phyloP scores from a whole-genome alignment of 2,113 vertebrate genomes.

The Aptenodytes patagonicus region DNA sequence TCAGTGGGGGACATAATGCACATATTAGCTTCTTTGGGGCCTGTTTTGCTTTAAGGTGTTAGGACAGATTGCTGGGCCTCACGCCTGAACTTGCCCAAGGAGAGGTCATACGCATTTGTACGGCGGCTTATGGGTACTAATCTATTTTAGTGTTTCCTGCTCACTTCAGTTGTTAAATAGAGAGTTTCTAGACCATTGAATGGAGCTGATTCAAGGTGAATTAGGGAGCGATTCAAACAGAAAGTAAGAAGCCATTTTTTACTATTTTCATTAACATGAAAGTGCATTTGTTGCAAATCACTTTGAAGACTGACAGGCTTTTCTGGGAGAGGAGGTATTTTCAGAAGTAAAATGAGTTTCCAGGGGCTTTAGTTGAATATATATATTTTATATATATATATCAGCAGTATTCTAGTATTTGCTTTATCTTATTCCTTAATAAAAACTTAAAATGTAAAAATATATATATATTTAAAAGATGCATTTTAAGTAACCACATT shows the following conservation, averaged over 20 bases:
- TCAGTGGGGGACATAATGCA: background rate
- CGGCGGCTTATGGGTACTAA: background rate
- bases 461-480: background rate
- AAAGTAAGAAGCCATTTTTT: background rate
- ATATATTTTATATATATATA: background rate
- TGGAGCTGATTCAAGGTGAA: constrained; percentile 9
- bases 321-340: background rate
- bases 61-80: background rate
- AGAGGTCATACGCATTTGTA: background rate
- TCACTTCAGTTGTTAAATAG: background rate
- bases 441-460: background rate
- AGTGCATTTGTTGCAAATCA: background rate
- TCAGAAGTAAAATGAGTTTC: background rate
- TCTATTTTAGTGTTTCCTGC: background rate
- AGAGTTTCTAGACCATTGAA: background rate
- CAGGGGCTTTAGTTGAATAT: background rate
- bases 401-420: background rate
- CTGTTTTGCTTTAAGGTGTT: background rate
- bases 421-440: background rate
- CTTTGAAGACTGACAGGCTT: background rate
- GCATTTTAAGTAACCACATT: background rate
- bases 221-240: constrained; percentile 21
- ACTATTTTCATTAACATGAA: background rate
- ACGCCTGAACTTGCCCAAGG: background rate
- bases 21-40: background rate